These are phyloP conservation scores for Ciona savignyi DNA, from an alignment of 23 tunicate species.

Conservation along the genomic window DNA sequence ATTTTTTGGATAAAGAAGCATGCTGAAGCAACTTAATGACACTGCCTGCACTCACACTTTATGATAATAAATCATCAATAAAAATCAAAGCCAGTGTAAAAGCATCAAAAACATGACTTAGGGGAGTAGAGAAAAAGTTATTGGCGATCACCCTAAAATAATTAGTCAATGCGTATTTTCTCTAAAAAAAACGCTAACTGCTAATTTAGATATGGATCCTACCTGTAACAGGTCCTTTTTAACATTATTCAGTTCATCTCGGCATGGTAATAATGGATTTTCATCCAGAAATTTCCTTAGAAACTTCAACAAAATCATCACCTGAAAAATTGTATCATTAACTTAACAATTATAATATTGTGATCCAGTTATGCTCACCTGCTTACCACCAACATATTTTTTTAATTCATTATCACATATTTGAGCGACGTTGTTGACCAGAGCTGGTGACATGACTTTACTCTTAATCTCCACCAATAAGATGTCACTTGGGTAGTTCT, in stretches of 20 bases:
- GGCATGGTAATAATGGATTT: conserved; percentile 76
- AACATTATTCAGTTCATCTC: conserved; percentile 56
- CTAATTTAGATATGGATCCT: not conserved
- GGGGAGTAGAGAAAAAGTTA: too few relatives aligned
- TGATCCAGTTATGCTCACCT: too few relatives aligned
- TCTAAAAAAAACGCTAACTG: too few relatives aligned
- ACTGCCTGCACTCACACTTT: too few relatives aligned
- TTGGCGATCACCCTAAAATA: too few relatives aligned
- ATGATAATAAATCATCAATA: too few relatives aligned
- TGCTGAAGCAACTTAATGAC: not conserved
- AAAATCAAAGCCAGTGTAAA: too few relatives aligned
- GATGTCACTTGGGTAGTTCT: conserved; percentile 44
- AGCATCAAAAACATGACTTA: too few relatives aligned
- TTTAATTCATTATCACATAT: conserved; percentile 76
- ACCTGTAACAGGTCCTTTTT: conserved; percentile 64
- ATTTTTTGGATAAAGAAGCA: not conserved
- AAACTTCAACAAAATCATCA: conserved; percentile 40
- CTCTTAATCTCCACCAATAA: conserved; percentile 77
- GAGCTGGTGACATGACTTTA: conserved; percentile 64
- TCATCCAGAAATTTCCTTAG: conserved; percentile 72
- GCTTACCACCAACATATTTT: too few relatives aligned
- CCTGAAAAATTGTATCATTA: too few relatives aligned
- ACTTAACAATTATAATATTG: too few relatives aligned
- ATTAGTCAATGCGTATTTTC: too few relatives aligned
- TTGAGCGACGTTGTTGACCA: conserved; percentile 27